Evolutionary conservation across 1,140 invertebrate genomes (phyloP).

Genomic region (Caerostris darwini): DNA sequence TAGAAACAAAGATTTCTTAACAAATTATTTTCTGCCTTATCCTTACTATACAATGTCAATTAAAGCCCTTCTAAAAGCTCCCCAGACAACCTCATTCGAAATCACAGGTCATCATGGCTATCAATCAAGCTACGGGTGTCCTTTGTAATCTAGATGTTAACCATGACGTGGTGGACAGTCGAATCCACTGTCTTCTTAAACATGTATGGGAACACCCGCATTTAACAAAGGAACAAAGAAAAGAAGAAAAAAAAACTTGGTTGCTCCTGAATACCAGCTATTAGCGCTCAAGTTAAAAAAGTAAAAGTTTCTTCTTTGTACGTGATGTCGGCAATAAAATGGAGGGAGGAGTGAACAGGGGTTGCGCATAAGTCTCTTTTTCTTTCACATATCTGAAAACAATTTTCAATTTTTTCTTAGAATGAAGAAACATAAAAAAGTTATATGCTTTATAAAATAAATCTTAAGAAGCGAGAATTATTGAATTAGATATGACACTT

Average conservation of each 20-base stretch:
- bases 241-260: background rate
- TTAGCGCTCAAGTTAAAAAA: background rate
- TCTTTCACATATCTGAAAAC: too few relatives aligned
- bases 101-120: background rate
- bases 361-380: too few relatives aligned
- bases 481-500: too few relatives aligned
- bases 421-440: too few relatives aligned
- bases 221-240: background rate
- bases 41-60: background rate
- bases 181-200: background rate
- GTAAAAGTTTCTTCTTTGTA: background rate
- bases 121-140: background rate
- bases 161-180: background rate
- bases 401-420: too few relatives aligned
- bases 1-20: too few relatives aligned
- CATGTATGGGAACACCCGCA: background rate
- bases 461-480: too few relatives aligned
- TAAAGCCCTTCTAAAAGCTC: background rate
- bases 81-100: background rate
- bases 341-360: background rate
- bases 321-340: background rate
- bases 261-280: background rate
- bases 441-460: too few relatives aligned
- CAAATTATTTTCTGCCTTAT: background rate
- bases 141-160: conserved; percentile 30